Percentiles rank a stretch among this genome's conserved stretches.
Evolutionary conservation across 2,888 invertebrate species (phyloP).

Genomic region (Graphium colonna): DNA sequence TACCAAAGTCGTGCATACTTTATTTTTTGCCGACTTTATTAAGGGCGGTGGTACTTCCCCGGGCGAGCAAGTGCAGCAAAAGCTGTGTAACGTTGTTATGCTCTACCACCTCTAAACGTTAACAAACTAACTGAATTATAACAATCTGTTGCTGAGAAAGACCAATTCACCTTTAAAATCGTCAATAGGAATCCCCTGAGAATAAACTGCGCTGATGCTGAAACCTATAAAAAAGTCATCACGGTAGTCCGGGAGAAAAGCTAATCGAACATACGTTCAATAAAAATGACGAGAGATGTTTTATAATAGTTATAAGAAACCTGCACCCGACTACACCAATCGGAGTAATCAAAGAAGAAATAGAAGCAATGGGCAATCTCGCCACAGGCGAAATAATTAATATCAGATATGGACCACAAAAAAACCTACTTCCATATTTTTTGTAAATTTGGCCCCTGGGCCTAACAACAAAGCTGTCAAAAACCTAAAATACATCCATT

Average conservation of each 20-base stretch:
- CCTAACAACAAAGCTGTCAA: conserved; percentile 23
- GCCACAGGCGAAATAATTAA: conserved; percentile 23
- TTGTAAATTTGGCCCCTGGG: conserved; percentile 27
- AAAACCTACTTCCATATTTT: conserved; percentile 31
- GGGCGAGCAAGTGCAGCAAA: too few species aligned
- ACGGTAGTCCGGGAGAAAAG: conserved; percentile 15
- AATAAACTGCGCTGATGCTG: conserved; percentile 8
- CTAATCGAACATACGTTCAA: conserved; percentile 9
- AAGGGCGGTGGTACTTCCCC: too few species aligned
- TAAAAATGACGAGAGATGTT: conserved; percentile 16
- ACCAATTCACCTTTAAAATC: conserved; percentile 18
- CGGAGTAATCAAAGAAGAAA: not conserved
- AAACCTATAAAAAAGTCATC: conserved; percentile 25
- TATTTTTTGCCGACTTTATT: too few species aligned
- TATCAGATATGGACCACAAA: conserved; percentile 27
- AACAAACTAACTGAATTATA: too few species aligned
- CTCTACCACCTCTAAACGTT: not conserved
- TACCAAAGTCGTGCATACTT: too few species aligned
- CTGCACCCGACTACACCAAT: not conserved
- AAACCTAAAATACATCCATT: not conserved
- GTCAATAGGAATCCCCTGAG: conserved; percentile 21
- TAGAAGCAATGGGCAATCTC: not conserved
- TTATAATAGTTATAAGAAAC: conserved; percentile 19
- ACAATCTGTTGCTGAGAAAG: not conserved
- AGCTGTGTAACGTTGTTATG: too few species aligned